Evolutionary conservation across 2,797 vertebrate genomes (phyloP), one percentile per base, ranked within the genome.

Genomic region (Myotis pilosus): DNA sequence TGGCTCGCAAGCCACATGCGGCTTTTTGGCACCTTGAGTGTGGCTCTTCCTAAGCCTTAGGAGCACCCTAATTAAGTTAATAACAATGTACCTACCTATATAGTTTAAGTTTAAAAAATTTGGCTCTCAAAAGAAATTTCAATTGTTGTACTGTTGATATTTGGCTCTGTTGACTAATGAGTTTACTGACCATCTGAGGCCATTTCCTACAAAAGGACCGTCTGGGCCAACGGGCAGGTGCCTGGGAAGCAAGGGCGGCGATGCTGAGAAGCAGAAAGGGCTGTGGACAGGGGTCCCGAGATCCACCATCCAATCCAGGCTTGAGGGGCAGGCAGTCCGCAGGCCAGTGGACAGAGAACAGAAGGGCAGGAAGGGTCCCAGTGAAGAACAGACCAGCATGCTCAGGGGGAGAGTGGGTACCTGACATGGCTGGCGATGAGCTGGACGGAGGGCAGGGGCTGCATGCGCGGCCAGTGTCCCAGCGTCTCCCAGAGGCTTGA

Each of bases 121-220:
- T 38, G 38, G 38, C 5, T 38, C 38, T 38, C 38, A 38, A 38
- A 38, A 38, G 38, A 38, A 38, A 38, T 38, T 38, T 38, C 38
- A 38, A 38, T 38, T 1, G 38, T 38, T 38, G 38, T 38, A 38
- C 38, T 38, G 38, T 38, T 38, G 38, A 38, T 38, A 38, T 38
- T 38, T 38, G 38, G 38, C 38, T 38, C 38, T 38, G 38, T 38
- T 38, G 38, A 38, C 38, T 6, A 38, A 38, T 38, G 38, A 38
- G 38, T 38, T 38, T 38, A 5, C 38, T 1, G 38, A 38, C 5
- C 38, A 11, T 84, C 60, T 68, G 47, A 85, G 60, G 4, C 22
- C 53, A 2, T 80, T 87, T 95, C 44, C 86, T 69, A 64, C n/a
- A 53, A 94, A 89, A 89, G 44, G 30, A 71, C 38, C 47, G 5